Conservation (phyloP, 2,113 vertebrate genomes). For the Phrynosoma platyrhinos region DNA sequence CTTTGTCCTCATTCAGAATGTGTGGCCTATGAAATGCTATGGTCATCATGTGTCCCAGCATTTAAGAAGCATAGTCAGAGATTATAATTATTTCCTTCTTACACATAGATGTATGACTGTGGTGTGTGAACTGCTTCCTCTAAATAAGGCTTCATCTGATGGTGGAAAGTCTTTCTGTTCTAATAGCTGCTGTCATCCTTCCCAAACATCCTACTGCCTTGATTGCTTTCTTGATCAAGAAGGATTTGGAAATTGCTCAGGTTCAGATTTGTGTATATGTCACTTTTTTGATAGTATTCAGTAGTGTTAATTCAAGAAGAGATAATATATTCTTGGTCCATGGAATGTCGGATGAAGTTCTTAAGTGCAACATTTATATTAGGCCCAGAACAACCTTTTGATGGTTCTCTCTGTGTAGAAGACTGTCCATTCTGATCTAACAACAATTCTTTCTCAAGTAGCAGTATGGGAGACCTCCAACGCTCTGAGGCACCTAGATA, state of each 20-base stretch:
- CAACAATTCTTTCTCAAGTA: not conserved
- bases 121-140: not conserved
- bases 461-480: not conserved
- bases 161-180: too few relatives aligned
- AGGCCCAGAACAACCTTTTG: not conserved
- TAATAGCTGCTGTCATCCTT: not conserved
- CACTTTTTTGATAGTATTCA: not conserved
- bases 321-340: not conserved
- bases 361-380: too few relatives aligned
- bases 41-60: not conserved
- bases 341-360: not conserved
- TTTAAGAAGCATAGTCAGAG: not conserved
- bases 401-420: not conserved
- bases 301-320: too few relatives aligned
- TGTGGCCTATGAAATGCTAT: not conserved
- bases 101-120: not conserved
- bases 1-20: not conserved
- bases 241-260: not conserved
- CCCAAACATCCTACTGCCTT: not conserved
- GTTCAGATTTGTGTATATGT: not conserved
- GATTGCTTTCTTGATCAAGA: not conserved
- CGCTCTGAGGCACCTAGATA: not conserved
- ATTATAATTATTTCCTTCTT: too few relatives aligned
- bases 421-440: not conserved
- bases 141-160: not conserved